These are phyloP conservation scores for Drosophila meridiana DNA, from an alignment of 2,888 invertebrate species.

Conservation along the genomic window DNA sequence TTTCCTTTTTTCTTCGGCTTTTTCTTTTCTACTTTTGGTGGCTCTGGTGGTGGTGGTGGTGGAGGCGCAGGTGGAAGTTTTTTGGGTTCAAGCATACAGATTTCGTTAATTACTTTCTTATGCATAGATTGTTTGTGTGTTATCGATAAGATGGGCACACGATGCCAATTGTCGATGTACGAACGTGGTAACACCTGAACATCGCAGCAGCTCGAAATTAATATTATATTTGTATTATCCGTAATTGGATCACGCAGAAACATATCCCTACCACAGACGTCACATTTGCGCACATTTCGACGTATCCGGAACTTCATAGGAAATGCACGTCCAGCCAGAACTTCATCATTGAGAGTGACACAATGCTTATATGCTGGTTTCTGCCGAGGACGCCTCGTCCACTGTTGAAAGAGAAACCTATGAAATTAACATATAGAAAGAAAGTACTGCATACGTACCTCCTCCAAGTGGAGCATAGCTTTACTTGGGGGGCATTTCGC, in stretches of 20 bases:
- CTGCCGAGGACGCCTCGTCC: slow-evolving; percentile 41
- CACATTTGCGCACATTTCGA: slow-evolving; percentile 43
- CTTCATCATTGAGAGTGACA: slow-evolving; percentile 44
- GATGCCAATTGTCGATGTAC: slow-evolving; percentile 62
- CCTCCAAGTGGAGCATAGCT: slow-evolving; percentile 53
- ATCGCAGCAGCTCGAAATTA: slow-evolving; percentile 58
- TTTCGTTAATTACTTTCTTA: slow-evolving; percentile 39
- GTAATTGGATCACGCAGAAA: slow-evolving; percentile 53
- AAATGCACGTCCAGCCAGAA: slow-evolving; percentile 57
- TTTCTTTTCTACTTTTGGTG: background rate
- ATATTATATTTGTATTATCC: slow-evolving; percentile 51
- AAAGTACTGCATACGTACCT: slow-evolving; percentile 38
- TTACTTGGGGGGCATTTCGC: slow-evolving; percentile 46
- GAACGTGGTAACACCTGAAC: slow-evolving; percentile 54
- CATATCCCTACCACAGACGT: slow-evolving; percentile 41
- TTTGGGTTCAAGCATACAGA: slow-evolving; percentile 44
- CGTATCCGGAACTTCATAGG: slow-evolving; percentile 60
- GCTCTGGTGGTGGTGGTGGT: background rate
- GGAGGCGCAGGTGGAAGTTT: slow-evolving; percentile 7
- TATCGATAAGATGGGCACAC: slow-evolving; percentile 53
- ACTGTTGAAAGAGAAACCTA: slow-evolving; percentile 30
- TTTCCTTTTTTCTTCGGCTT: slow-evolving; percentile 17
- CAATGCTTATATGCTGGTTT: slow-evolving; percentile 61
- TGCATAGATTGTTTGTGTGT: slow-evolving; percentile 36
- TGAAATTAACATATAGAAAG: background rate